phyloP scores from a whole-genome alignment of 2,797 vertebrate species.

The Austrolebias charrua region DNA sequence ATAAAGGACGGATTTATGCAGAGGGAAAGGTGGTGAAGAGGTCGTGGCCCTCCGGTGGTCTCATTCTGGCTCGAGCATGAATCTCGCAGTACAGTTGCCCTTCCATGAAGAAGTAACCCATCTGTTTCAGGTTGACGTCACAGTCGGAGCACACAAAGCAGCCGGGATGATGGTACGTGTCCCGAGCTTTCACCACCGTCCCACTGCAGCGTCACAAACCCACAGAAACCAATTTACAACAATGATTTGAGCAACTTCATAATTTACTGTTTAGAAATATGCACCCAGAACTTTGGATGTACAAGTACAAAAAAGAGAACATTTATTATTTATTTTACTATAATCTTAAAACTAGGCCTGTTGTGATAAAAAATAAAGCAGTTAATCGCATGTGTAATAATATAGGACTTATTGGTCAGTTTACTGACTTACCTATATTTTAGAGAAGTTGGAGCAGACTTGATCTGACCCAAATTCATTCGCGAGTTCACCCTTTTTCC shows the following conservation, averaged over 20 bases:
- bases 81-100: constrained; percentile 93
- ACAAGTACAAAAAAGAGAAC: too few relatives aligned
- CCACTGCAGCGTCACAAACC: constrained; percentile 75
- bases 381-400: too few relatives aligned
- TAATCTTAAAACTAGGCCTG: too few relatives aligned
- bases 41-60: constrained; percentile 91
- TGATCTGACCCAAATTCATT: too few relatives aligned
- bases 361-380: too few relatives aligned
- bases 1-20: constrained; percentile 66
- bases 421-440: too few relatives aligned
- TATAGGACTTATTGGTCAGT: too few relatives aligned
- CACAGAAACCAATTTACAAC: neutral
- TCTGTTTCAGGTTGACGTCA: constrained; percentile 93
- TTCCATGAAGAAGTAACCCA: constrained; percentile 96
- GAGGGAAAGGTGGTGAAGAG: constrained; percentile 86
- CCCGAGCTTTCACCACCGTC: constrained; percentile 93
- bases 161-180: constrained; percentile 91
- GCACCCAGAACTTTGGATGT: too few relatives aligned
- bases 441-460: too few relatives aligned
- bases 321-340: too few relatives aligned
- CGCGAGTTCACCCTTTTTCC: too few relatives aligned
- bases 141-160: constrained; percentile 97
- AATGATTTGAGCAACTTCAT: neutral
- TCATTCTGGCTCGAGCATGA: constrained; percentile 88
- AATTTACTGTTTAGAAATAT: too few relatives aligned